These are phyloP conservation scores for Sebastes iracundus DNA, from an alignment of 2,797 vertebrate genomes.

Conservation along the genomic window DNA sequence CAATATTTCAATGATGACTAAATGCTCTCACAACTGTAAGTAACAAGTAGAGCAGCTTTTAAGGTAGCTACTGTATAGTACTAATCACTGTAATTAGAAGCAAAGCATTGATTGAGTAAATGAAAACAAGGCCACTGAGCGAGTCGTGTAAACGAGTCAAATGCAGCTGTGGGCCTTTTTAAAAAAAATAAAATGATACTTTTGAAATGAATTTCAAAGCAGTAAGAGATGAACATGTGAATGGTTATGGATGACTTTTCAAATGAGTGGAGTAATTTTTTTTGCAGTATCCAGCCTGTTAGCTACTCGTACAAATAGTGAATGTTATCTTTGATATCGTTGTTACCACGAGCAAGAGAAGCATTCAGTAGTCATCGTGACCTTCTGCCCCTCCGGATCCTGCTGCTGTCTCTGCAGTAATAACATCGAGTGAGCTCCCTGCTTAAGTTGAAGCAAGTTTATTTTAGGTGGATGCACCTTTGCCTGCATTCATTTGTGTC, in stretches of 20 bases:
- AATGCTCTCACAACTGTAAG: slow-evolving; percentile 96
- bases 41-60: slow-evolving; percentile 37
- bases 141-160: background rate
- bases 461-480: background rate
- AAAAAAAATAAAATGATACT: background rate
- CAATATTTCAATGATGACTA: slow-evolving; percentile 91
- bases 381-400: background rate
- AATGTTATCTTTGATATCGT: background rate
- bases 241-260: background rate
- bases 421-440: background rate
- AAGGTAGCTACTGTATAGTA: background rate
- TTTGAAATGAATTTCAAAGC: background rate
- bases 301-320: background rate
- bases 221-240: background rate
- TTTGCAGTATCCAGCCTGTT: background rate
- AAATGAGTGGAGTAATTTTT: background rate
- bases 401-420: background rate
- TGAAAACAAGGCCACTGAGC: background rate
- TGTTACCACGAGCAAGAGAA: background rate
- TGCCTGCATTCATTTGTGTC: background rate
- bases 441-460: background rate
- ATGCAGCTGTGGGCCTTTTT: background rate
- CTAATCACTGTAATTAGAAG: background rate
- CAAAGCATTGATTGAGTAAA: background rate
- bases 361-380: background rate